A percentile compares a stretch with the other conserved stretches of the same genome.
phyloP scores from a whole-genome alignment of 1,140 invertebrate species.

The Drosophila burlai region DNA sequence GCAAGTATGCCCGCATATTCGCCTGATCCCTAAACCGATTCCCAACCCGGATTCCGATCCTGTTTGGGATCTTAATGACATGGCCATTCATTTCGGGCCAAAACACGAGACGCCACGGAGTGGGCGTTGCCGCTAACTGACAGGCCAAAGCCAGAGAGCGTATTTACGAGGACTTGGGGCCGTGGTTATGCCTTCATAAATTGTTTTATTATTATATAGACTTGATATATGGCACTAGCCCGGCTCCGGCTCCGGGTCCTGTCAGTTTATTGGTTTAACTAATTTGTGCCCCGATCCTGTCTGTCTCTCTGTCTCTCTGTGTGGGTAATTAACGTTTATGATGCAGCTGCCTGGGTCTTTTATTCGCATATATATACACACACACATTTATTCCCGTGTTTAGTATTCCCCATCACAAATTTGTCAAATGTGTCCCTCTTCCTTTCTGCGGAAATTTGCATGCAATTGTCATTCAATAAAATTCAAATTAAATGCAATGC shows the following conservation, averaged over 20 bases:
- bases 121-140: constrained; percentile 80
- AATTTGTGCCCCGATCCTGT: constrained; percentile 60
- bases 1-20: neutral
- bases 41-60: neutral
- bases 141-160: constrained; percentile 38
- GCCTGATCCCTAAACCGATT: neutral
- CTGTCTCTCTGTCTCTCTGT: constrained; percentile 13
- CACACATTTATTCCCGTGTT: neutral
- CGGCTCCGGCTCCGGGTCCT: constrained; percentile 20
- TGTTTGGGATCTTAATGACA: constrained; percentile 64
- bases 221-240: constrained; percentile 71
- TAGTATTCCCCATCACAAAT: constrained; percentile 46
- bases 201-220: constrained; percentile 84
- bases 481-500: constrained; percentile 79
- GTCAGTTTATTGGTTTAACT: constrained; percentile 84
- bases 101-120: constrained; percentile 54
- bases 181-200: constrained; percentile 80
- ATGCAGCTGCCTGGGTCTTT: constrained; percentile 64
- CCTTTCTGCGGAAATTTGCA: constrained; percentile 57
- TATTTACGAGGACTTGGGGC: constrained; percentile 48
- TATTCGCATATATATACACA: constrained; percentile 5
- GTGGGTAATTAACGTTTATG: constrained; percentile 75
- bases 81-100: constrained; percentile 74
- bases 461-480: constrained; percentile 83
- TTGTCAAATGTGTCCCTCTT: constrained; percentile 64